phyloP scores from a whole-genome alignment of 2,797 vertebrate species.

The Myotis vivesi region DNA sequence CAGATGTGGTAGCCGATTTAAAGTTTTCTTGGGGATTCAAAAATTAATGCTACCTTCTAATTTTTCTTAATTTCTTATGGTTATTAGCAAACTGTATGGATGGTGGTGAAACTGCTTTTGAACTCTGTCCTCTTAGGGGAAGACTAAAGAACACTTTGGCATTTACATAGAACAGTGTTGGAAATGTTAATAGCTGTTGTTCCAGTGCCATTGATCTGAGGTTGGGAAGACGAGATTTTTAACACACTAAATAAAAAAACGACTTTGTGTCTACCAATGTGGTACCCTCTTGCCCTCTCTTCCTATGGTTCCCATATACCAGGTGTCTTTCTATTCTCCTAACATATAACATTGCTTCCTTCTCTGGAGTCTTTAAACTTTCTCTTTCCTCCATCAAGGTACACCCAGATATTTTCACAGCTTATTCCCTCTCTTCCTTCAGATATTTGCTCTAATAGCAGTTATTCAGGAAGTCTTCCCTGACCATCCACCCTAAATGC shows the following conservation, averaged over 20 bases:
- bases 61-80: slow-evolving; percentile 49
- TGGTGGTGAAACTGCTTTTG: neutral
- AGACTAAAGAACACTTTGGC: neutral
- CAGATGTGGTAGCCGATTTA: slow-evolving; percentile 56
- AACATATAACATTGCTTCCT: neutral
- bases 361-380: neutral
- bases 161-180: neutral
- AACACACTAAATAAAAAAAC: neutral
- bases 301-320: neutral
- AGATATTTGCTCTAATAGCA: neutral
- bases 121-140: neutral
- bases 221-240: neutral
- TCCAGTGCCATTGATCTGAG: neutral
- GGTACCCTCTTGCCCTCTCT: neutral
- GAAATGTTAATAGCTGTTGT: neutral
- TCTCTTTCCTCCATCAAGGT: neutral
- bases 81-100: slow-evolving; percentile 10
- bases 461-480: neutral
- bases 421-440: neutral
- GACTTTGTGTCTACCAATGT: neutral
- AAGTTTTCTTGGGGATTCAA: slow-evolving; percentile 72
- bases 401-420: neutral
- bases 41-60: neutral
- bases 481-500: neutral
- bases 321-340: neutral